These are phyloP conservation scores for Sardinella longiceps DNA, from an alignment of 2,797 vertebrate species.

Conservation along the genomic window DNA sequence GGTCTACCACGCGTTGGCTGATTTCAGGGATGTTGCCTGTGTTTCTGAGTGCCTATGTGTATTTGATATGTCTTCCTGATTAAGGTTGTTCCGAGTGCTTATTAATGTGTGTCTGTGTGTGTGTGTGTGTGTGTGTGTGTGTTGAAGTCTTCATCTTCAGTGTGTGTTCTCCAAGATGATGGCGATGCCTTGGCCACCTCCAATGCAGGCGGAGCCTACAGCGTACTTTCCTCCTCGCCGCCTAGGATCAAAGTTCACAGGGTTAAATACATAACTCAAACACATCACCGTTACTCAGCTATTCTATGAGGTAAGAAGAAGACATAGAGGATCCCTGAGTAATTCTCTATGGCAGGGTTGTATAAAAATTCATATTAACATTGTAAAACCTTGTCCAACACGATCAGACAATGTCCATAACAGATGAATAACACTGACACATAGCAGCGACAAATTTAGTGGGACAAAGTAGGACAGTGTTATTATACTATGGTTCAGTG, in stretches of 20 bases:
- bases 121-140: not conserved
- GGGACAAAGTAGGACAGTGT: not conserved
- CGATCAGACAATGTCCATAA: no score
- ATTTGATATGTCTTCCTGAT: not conserved
- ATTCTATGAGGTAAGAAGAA: not conserved
- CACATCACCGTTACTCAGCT: not conserved
- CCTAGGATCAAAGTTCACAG: slow-evolving; percentile 65
- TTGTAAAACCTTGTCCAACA: not conserved
- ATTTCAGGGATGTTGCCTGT: not conserved
- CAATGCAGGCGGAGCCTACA: slow-evolving; percentile 93
- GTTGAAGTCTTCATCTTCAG: slow-evolving; percentile 17
- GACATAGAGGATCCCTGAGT: not conserved
- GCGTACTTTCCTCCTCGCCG: slow-evolving; percentile 89
- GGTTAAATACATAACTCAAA: not conserved
- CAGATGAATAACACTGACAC: not conserved
- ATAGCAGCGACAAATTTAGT: not conserved
- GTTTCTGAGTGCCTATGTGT: not conserved
- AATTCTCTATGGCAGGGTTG: not conserved
- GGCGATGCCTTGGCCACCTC: slow-evolving; percentile 95
- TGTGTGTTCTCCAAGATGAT: slow-evolving; percentile 83
- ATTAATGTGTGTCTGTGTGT: not conserved
- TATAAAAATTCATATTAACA: not conserved
- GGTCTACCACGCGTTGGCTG: not conserved
- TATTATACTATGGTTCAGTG: not conserved
- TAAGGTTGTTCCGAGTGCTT: not conserved